phyloP scores from a whole-genome alignment of 2,888 invertebrate species.

The Auanema freiburgensis region DNA sequence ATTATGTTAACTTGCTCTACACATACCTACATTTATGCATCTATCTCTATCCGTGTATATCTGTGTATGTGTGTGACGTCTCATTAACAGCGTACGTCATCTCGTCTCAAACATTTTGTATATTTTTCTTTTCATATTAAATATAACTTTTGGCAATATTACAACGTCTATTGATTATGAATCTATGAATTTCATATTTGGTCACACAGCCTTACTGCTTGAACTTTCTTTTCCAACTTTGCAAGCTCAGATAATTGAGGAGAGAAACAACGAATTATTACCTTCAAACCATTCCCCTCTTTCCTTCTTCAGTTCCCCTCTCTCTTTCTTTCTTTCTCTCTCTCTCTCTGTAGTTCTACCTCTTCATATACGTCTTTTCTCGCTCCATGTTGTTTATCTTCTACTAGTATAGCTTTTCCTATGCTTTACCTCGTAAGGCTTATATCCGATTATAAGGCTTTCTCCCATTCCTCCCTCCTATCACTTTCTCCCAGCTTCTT shows the following conservation, averaged over 20 bases:
- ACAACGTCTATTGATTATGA: conserved; percentile 1
- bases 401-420: conserved; percentile 2
- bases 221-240: conserved; percentile 2
- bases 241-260: conserved; percentile 1
- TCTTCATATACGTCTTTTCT: conserved; percentile 1
- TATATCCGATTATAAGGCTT: too few relatives aligned
- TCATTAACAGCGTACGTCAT: neutral
- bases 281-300: neutral
- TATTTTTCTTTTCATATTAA: neutral
- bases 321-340: conserved; percentile 9
- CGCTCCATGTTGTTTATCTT: conserved; percentile 5
- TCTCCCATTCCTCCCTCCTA: too few relatives aligned
- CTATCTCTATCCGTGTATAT: too few relatives aligned
- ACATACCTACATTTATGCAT: too few relatives aligned
- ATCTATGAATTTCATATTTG: conserved; percentile 4
- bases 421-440: neutral
- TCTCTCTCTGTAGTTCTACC: conserved; percentile 2
- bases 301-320: neutral
- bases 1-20: too few relatives aligned
- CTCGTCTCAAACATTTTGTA: neutral
- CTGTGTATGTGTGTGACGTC: neutral
- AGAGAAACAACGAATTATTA: neutral
- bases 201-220: neutral
- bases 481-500: too few relatives aligned
- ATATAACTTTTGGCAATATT: neutral